These are phyloP conservation scores for Gadus chalcogrammus DNA, from an alignment of 2,113 vertebrate species.

Conservation along the genomic window DNA sequence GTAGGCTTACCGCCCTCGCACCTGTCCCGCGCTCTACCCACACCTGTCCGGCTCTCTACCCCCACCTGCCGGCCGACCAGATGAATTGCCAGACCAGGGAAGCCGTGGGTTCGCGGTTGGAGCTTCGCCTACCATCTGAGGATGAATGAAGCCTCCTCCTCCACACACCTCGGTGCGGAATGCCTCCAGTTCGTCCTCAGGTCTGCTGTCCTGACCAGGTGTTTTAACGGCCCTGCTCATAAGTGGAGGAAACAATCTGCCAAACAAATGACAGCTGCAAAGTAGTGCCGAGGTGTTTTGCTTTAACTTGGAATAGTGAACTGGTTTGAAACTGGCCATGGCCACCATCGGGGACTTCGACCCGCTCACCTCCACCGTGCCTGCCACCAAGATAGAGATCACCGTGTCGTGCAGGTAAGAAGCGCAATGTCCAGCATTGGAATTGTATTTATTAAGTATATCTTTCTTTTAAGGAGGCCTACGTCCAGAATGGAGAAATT, in stretches of 20 bases:
- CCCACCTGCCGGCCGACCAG: conserved; percentile 55
- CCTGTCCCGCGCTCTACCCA: too few relatives aligned
- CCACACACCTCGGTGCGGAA: neutral
- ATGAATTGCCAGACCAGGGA: conserved; percentile 19
- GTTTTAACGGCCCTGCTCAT: too few relatives aligned
- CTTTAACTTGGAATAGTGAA: conserved; percentile 2
- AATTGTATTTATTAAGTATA: neutral
- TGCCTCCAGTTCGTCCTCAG: conserved; percentile 31
- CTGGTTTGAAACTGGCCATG: conserved; percentile 61
- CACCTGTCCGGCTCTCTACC: conserved; percentile 37
- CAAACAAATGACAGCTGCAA: neutral
- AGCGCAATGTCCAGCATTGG: neutral
- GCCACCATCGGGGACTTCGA: conserved; percentile 86
- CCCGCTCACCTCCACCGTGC: conserved; percentile 79
- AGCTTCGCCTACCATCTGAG: neutral
- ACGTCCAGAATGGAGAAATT: neutral
- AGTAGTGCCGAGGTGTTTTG: conserved; percentile 22
- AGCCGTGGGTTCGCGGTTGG: too few relatives aligned
- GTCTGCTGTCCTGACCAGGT: conserved; percentile 12
- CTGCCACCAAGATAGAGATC: conserved; percentile 92
- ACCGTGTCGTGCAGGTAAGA: conserved; percentile 91
- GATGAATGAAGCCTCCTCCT: conserved; percentile 36
- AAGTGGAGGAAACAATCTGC: neutral
- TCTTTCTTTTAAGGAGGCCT: neutral
- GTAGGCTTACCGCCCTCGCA: too few relatives aligned